These are phyloP conservation scores for Oncorhynchus gorbuscha DNA, from an alignment of 2,113 vertebrate genomes.

Conservation along the genomic window DNA sequence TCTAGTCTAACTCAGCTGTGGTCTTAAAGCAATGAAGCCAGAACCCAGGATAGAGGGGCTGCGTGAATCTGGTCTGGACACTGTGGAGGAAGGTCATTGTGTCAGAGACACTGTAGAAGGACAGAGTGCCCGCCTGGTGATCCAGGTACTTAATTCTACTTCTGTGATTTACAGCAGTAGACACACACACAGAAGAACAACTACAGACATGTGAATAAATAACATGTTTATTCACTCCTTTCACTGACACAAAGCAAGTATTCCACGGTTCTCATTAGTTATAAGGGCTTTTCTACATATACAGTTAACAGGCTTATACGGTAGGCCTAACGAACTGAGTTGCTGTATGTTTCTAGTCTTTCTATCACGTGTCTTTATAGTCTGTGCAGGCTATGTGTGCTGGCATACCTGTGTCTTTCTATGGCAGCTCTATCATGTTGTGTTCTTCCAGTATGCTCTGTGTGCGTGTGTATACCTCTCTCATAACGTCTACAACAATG, in stretches of 20 bases:
- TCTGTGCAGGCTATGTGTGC: too few species aligned
- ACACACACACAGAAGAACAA: too few species aligned
- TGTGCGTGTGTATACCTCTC: slow-evolving; percentile 1
- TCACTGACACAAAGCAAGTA: too few species aligned
- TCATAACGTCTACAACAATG: neutral
- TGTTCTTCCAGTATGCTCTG: slow-evolving; percentile 36
- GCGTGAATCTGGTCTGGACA: neutral
- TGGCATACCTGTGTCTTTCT: slow-evolving; percentile 1
- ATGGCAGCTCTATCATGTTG: slow-evolving; percentile 61
- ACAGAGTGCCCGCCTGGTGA: neutral
- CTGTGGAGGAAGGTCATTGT: neutral
- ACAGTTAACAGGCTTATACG: too few species aligned
- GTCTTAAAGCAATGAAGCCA: neutral
- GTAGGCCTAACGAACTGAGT: too few species aligned
- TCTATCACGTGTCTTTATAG: too few species aligned
- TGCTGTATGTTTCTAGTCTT: too few species aligned
- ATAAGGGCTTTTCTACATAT: too few species aligned
- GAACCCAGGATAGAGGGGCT: neutral
- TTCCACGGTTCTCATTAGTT: too few species aligned
- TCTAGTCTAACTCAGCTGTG: neutral
- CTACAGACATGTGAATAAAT: too few species aligned
- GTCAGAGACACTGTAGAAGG: slow-evolving; percentile 4
- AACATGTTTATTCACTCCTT: too few species aligned
- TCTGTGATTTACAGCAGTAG: too few species aligned
- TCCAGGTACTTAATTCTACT: neutral